Evolutionary conservation across 1,140 invertebrate genomes (phyloP), one percentile per base, ranked within the genome.

Genomic region (Thrips palmi): DNA sequence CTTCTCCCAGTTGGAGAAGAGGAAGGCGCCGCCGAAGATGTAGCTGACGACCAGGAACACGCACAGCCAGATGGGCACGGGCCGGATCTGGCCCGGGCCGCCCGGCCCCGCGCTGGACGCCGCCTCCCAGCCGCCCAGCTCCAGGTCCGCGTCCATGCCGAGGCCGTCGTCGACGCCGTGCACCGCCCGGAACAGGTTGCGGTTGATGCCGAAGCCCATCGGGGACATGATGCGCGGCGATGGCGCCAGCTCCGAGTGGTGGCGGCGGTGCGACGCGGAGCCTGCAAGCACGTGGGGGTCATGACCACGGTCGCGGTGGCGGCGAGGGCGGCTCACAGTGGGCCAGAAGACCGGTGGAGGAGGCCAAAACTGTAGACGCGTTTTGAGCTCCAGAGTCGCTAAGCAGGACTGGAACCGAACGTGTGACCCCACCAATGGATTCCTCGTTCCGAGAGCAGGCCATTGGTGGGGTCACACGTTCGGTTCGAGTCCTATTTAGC

Each of bases 21-120:
- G 67, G 40, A 73, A 81, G 1, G 83, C 85, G 2, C 87, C 86
- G 0, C 76, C 80, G 29, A 88, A 66, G 45, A 91, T 89, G 53
- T 91, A 91, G 24, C 79, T 77, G 10, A 88, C 70, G 3, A 92
- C 87, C 1, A 92, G 65, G 46, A 84, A 76, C 24, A 91, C 76
- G 52, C 84, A 88, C 19, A 92, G 58, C 80, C 84, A 88, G 47
- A 93, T 91, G 0, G 86, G 87, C 2, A 88, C 84, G 0, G 82
- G 82, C 49, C 71, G 71, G 43, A 65, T 71, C 50, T 39, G 47
- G 28, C 56, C 53, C 1, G 45, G 36, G 22, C 45, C 41, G 4
- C 25, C 10, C 6, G 4, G 5, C 12, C 24, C 24, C 12, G 24
- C 7, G 31, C 15, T n/a, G 7, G 17, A 8, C 14, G 7, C 17